phyloP scores from a whole-genome alignment of 2,113 vertebrate genomes.

The Lophochroa leadbeateri region DNA sequence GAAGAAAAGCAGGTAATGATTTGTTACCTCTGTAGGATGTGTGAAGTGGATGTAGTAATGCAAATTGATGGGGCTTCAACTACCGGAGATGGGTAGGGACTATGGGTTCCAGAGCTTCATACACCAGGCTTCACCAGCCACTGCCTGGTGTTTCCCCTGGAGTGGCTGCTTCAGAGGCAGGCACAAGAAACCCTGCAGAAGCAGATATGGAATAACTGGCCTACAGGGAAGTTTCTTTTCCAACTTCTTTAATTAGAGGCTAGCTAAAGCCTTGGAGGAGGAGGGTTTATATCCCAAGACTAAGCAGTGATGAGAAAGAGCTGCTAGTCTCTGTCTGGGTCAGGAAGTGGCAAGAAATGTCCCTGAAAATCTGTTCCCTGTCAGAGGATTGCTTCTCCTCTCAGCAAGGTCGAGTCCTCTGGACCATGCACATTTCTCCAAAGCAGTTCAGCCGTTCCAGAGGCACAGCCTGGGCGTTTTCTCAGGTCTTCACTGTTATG shows the following conservation, averaged over 20 bases:
- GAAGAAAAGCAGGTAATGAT: background rate
- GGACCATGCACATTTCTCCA: fast-evolving
- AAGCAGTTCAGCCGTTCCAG: background rate
- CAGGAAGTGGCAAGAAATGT: background rate
- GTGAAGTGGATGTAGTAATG: background rate
- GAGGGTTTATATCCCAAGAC: background rate
- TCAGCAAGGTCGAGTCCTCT: background rate
- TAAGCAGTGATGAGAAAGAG: background rate
- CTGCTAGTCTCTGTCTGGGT: background rate
- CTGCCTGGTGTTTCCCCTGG: background rate
- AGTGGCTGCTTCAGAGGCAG: background rate
- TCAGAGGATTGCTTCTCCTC: background rate
- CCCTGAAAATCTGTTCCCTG: background rate
- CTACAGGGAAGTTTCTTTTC: background rate
- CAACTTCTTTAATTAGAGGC: background rate
- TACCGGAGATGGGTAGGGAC: background rate
- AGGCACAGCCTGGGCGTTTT: background rate
- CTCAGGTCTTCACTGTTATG: background rate
- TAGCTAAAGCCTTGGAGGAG: background rate
- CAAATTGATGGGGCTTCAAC: background rate
- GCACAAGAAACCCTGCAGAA: background rate
- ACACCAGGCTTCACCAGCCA: background rate
- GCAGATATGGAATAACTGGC: slow-evolving; percentile 1
- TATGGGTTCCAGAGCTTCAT: background rate
- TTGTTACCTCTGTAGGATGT: background rate